phyloP scores from a whole-genome alignment of 2,888 invertebrate genomes.

The Lasioglossum villosulum region DNA sequence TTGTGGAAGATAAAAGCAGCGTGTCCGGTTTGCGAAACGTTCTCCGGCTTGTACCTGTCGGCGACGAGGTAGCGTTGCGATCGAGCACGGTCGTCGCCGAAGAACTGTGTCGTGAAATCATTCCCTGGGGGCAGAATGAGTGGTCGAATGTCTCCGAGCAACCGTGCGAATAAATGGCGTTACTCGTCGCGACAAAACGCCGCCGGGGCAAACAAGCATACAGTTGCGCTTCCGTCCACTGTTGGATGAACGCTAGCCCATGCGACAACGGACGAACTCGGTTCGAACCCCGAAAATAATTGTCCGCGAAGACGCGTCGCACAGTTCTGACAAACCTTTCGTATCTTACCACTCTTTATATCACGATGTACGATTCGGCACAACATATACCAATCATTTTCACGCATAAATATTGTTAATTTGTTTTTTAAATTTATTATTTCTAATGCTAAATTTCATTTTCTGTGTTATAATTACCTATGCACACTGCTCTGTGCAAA shows the following conservation, averaged over 20 bases:
- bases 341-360: too few relatives aligned
- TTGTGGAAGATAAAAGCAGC: background rate
- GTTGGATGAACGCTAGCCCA: constrained; percentile 57
- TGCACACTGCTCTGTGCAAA: too few relatives aligned
- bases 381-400: too few relatives aligned
- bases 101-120: background rate
- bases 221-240: constrained; percentile 34
- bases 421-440: too few relatives aligned
- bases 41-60: background rate
- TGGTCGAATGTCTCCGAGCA: constrained; percentile 47
- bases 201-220: constrained; percentile 10
- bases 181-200: constrained; percentile 52
- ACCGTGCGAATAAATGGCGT: constrained; percentile 42
- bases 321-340: too few relatives aligned
- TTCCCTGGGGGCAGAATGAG: background rate
- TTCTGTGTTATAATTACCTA: too few relatives aligned
- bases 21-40: background rate
- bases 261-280: background rate
- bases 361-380: too few relatives aligned
- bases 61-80: background rate
- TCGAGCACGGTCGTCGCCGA: background rate
- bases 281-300: background rate
- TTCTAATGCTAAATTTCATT: too few relatives aligned
- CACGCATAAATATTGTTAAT: too few relatives aligned
- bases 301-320: background rate